Percentiles rank a stretch among this genome's conserved stretches.
Evolutionary conservation across 2,888 invertebrate species (phyloP).

Genomic region (Cryptocheilus praepositus): DNA sequence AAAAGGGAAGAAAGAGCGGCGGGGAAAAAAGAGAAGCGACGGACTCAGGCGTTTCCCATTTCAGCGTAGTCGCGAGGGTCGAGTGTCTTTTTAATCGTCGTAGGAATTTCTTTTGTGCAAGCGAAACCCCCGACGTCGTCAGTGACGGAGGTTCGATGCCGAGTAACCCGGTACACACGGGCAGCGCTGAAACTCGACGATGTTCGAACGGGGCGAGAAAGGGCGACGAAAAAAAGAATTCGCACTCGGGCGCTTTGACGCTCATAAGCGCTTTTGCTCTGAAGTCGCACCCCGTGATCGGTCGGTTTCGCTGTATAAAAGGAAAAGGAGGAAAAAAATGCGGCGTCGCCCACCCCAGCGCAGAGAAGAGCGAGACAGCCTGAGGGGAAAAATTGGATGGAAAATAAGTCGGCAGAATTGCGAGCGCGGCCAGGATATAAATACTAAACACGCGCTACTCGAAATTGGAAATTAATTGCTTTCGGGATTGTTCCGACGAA

Average conservation of each 20-base stretch:
- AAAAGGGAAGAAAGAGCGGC: background rate
- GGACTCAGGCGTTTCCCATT: slow-evolving; percentile 41
- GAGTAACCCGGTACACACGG: background rate
- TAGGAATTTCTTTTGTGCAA: slow-evolving; percentile 55
- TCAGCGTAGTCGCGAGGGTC: slow-evolving; percentile 28
- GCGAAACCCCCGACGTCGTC: slow-evolving; percentile 35
- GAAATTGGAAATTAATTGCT: slow-evolving; percentile 44
- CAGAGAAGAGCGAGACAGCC: background rate
- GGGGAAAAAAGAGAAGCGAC: slow-evolving; percentile 16
- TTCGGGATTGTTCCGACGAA: slow-evolving; percentile 30
- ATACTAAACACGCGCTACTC: slow-evolving; percentile 12
- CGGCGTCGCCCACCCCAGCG: background rate
- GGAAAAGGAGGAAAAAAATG: background rate
- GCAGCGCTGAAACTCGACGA: slow-evolving; percentile 31
- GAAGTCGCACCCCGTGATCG: slow-evolving; percentile 8
- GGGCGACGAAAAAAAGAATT: background rate
- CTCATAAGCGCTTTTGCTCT: slow-evolving; percentile 9
- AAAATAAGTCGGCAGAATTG: background rate
- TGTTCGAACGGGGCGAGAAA: slow-evolving; percentile 1
- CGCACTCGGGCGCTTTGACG: slow-evolving; percentile 18
- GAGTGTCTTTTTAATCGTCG: slow-evolving; percentile 55
- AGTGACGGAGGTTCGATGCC: slow-evolving; percentile 30
- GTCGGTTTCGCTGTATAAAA: slow-evolving; percentile 2
- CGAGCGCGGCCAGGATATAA: background rate
- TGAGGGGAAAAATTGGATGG: background rate